These are phyloP conservation scores for Grallaria varia DNA, from an alignment of 2,113 vertebrate genomes.

Conservation along the genomic window DNA sequence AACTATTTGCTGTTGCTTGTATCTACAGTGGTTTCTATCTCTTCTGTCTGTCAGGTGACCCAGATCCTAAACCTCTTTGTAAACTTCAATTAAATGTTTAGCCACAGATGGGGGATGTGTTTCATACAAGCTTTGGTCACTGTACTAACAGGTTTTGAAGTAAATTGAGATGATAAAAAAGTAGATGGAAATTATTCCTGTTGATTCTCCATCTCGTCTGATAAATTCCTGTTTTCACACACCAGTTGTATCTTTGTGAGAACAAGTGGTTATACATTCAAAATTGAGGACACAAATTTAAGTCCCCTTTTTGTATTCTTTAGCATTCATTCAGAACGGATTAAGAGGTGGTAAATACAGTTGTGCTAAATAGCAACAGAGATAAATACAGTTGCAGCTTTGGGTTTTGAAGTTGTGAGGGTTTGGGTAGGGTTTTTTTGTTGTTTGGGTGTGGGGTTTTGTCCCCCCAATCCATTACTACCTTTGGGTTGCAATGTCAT, in stretches of 20 bases:
- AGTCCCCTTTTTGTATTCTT: background rate
- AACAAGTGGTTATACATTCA: background rate
- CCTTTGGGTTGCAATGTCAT: background rate
- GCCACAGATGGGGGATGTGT: background rate
- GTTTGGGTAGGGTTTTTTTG: background rate
- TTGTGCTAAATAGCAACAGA: background rate
- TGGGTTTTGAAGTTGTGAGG: background rate
- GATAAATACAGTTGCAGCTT: background rate
- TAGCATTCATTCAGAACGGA: background rate
- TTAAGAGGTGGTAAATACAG: background rate
- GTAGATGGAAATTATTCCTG: background rate
- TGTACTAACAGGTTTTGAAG: background rate
- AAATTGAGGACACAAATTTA: background rate
- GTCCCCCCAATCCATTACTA: background rate
- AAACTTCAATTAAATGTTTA: slow-evolving; percentile 14
- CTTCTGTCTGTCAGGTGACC: background rate
- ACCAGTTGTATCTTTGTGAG: background rate
- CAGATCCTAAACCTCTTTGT: slow-evolving; percentile 25
- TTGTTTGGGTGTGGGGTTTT: rapidly evolving
- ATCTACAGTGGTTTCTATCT: background rate
- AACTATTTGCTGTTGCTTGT: background rate
- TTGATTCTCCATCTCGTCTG: background rate
- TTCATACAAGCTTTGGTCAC: background rate
- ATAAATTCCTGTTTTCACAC: background rate
- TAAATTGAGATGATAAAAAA: background rate